A percentile compares a stretch with the other conserved stretches of the same genome.
Conservation (phyloP, 2,888 invertebrate species). For the Pemphredon lugubris region DNA sequence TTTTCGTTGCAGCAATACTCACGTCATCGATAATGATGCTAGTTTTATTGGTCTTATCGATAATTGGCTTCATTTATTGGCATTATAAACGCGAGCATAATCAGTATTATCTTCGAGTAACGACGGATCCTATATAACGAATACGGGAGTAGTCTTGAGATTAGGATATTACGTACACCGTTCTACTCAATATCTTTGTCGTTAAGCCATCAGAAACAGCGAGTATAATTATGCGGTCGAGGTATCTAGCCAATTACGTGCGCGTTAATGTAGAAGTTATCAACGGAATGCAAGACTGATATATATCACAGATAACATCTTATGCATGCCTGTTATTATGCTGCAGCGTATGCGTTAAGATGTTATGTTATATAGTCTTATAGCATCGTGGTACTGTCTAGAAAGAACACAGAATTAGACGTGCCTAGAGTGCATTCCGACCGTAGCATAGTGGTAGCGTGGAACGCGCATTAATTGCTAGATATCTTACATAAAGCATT, state of each 20-base stretch:
- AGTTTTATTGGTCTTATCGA: constrained; percentile 69
- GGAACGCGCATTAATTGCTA: too few relatives aligned
- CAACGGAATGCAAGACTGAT: constrained; percentile 6
- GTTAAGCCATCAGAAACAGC: constrained; percentile 7
- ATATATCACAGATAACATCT: constrained; percentile 6
- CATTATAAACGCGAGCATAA: constrained; percentile 73
- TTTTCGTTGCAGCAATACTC: constrained; percentile 75
- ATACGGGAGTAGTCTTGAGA: background rate
- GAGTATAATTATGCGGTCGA: constrained; percentile 2
- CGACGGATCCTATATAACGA: constrained; percentile 72
- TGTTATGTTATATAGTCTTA: too few relatives aligned
- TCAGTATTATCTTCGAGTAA: constrained; percentile 76
- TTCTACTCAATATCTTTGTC: constrained; percentile 30
- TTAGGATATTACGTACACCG: background rate
- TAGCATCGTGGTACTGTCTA: too few relatives aligned
- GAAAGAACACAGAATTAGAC: too few relatives aligned
- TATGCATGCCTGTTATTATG: too few relatives aligned
- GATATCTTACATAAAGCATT: constrained; percentile 8
- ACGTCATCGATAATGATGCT: constrained; percentile 73
- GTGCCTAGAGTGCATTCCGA: too few relatives aligned
- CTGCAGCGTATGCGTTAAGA: too few relatives aligned
- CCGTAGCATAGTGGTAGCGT: too few relatives aligned
- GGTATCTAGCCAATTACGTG: constrained; percentile 13
- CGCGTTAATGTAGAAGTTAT: background rate
- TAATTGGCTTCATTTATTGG: constrained; percentile 75